These are phyloP conservation scores for Oikopleura dioica DNA, from an alignment of 23 tunicate species.

Conservation along the genomic window DNA sequence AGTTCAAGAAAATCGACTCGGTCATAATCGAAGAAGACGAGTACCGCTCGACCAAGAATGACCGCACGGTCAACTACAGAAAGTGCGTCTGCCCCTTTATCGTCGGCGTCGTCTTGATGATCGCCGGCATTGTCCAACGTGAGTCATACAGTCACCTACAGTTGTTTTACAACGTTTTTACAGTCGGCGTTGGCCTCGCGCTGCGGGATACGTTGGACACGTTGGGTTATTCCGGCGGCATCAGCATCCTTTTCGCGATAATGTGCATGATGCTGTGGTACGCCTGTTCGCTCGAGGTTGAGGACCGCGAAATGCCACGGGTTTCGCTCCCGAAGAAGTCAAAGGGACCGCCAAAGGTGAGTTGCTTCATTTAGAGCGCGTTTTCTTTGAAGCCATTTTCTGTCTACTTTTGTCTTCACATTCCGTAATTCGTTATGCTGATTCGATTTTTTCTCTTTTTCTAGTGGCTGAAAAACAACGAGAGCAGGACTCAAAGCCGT, in stretches of 20 bases:
- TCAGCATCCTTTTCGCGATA: background rate
- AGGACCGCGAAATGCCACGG: background rate
- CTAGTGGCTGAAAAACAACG: too few relatives aligned
- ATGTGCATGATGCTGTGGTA: background rate
- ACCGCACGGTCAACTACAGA: background rate
- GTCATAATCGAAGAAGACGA: background rate
- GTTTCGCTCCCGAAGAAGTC: background rate
- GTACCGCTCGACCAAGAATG: background rate
- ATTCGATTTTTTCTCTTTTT: too few relatives aligned
- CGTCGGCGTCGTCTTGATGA: background rate
- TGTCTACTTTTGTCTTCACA: too few relatives aligned
- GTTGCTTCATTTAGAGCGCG: too few relatives aligned
- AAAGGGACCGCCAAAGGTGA: background rate
- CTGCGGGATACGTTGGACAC: background rate
- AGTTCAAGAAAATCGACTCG: too few relatives aligned
- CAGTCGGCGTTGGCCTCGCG: background rate
- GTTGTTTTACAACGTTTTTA: background rate
- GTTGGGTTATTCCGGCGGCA: background rate
- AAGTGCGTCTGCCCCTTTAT: background rate
- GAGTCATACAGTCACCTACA: background rate
- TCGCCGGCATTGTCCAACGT: background rate
- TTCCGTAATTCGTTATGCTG: too few relatives aligned
- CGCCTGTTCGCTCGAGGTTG: background rate
- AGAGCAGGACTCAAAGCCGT: too few relatives aligned
- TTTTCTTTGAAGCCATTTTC: too few relatives aligned